Evolutionary conservation across 2,888 invertebrate genomes (phyloP), one percentile per base, ranked within the genome.

Genomic region (Latheticus oryzae): DNA sequence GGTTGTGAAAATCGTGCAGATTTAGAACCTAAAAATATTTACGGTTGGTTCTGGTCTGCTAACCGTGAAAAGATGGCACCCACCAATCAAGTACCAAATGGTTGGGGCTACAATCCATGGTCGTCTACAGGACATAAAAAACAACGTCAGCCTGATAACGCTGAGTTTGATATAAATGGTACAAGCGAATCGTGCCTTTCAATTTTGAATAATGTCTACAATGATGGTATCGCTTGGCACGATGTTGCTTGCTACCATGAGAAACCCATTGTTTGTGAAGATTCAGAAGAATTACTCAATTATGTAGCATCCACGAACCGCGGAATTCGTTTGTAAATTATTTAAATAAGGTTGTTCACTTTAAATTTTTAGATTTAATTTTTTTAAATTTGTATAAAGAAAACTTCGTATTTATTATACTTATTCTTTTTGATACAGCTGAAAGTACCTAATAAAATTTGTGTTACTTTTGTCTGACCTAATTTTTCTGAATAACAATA

Each of bases 11-110:
- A 88, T 66, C 88, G 94, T 64, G 84, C 85, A 58, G 94, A 94
- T 75, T 83, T 94, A 63, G 93, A 93, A 77, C 94, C 94, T 61
- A 93, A 93, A 80, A 87, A 85, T 72, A 72, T 94, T 62, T 87
- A 87, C 73, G 94, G 94, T 32, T 95, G 94, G 94, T 94, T 94
- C 86, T 95, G 94, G 94, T 93, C 93, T 9, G 91, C 92, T 35
- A 92, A 91, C 73, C 86, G 93, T 58, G 92, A 90, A 78, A 93
- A 93, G 84, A 85, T 94, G 78, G 80, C 89, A 30, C 89, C 93
- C 30, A 93, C 93, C 69, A 91, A 89, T 80, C 84, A 87, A 80
- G 78, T 82, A 15, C 87, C 88, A 23, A 81, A 81, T 69, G 87
- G 88, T 52, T 90, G 87, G 86, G 86, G 87, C 66, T 93, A 91